These are phyloP conservation scores for Nasua narica DNA, from an alignment of 2,797 vertebrate genomes.

Conservation along the genomic window DNA sequence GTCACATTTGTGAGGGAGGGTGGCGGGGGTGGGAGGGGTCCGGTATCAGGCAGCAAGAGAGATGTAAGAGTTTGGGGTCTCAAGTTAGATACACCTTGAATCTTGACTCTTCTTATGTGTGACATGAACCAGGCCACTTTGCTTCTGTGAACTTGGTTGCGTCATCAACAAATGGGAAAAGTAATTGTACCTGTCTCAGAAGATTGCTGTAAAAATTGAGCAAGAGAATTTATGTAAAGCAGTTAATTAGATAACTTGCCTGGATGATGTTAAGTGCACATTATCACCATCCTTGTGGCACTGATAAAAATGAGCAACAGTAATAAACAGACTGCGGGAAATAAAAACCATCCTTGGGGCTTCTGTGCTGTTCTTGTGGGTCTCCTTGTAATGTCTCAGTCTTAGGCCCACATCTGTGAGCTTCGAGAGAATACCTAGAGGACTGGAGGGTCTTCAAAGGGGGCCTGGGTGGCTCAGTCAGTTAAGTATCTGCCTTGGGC, in stretches of 20 bases:
- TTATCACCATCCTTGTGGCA: background rate
- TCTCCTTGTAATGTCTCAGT: background rate
- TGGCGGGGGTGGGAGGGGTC: background rate
- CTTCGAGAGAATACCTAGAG: background rate
- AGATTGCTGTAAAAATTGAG: constrained; percentile 32
- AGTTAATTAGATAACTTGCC: background rate
- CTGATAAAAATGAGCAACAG: background rate
- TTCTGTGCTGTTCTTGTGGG: background rate
- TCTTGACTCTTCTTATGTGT: background rate
- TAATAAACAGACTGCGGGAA: background rate
- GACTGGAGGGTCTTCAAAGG: background rate
- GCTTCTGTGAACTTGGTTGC: background rate
- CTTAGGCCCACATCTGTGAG: background rate
- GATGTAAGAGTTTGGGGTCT: background rate
- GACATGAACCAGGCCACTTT: background rate
- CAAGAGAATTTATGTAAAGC: background rate
- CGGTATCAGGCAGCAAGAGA: background rate
- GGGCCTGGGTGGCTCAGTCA: background rate
- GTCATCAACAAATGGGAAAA: background rate
- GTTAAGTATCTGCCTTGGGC: background rate
- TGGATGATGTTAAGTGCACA: background rate
- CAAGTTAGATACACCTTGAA: background rate
- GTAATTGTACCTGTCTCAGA: constrained; percentile 8
- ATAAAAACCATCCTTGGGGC: background rate
- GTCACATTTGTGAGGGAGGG: background rate